Conservation (phyloP, 1,140 invertebrate species). For the Drosophila yakuba region DNA sequence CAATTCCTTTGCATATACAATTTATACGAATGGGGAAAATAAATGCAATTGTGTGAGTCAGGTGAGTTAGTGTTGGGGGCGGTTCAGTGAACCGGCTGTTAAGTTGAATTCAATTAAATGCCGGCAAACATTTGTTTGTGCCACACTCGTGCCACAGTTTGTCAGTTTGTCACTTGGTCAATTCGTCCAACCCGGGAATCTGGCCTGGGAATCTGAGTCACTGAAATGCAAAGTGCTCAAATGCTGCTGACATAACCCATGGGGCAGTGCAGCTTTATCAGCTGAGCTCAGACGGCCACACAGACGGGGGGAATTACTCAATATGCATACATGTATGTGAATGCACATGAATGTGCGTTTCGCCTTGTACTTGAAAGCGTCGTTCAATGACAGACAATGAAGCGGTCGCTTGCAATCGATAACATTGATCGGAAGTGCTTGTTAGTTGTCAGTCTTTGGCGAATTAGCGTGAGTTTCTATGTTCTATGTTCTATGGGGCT, state of each 20-base stretch:
- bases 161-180: neutral
- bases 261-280: conserved; percentile 13
- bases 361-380: conserved; percentile 50
- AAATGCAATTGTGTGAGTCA: neutral
- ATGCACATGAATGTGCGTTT: conserved; percentile 11
- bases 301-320: conserved; percentile 7
- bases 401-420: conserved; percentile 41
- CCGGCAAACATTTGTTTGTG: neutral
- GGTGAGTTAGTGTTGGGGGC: neutral
- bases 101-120: neutral
- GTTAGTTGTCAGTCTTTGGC: conserved; percentile 14
- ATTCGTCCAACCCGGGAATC: conserved; percentile 1
- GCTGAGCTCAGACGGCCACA: conserved; percentile 15
- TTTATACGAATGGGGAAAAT: neutral
- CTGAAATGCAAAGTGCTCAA: neutral
- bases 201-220: conserved; percentile 13
- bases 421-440: conserved; percentile 27
- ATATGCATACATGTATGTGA: neutral
- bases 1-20: too few species aligned
- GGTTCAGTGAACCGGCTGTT: conserved; percentile 9
- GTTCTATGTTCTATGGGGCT: neutral
- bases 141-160: neutral
- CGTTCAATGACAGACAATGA: conserved; percentile 51
- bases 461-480: neutral
- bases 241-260: conserved; percentile 1